Percentiles rank a stretch among this genome's conserved stretches.
These are phyloP conservation scores for Odontomyia ornata DNA, from an alignment of 2,888 invertebrate species.

Conservation along the genomic window DNA sequence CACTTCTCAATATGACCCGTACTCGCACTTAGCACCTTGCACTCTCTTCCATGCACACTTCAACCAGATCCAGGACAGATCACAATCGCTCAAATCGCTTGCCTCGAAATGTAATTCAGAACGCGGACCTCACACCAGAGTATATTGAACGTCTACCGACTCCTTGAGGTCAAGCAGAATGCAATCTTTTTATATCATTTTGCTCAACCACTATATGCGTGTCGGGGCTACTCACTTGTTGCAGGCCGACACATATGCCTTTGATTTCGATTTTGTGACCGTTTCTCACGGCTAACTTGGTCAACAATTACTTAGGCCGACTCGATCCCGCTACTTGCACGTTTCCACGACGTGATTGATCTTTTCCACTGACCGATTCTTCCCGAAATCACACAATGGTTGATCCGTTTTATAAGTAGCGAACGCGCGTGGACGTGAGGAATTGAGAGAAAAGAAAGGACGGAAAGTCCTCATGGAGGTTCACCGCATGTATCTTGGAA, in stretches of 20 bases:
- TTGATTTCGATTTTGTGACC: neutral
- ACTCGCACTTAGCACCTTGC: conserved; percentile 1
- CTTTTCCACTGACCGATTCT: neutral
- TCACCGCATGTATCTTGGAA: too few relatives aligned
- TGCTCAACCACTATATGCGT: neutral
- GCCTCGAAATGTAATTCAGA: neutral
- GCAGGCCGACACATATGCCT: neutral
- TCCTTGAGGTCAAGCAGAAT: neutral
- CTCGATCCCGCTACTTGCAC: conserved; percentile 11
- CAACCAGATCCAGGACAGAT: neutral
- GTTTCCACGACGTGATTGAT: too few relatives aligned
- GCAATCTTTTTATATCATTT: neutral
- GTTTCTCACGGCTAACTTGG: neutral
- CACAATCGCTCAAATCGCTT: too few relatives aligned
- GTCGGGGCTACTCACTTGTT: neutral
- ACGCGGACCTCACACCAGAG: neutral
- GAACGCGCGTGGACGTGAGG: too few relatives aligned
- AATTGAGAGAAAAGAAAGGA: too few relatives aligned
- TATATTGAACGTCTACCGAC: conserved; percentile 28
- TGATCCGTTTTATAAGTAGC: too few relatives aligned
- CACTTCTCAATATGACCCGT: neutral
- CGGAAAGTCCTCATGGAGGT: too few relatives aligned
- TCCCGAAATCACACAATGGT: too few relatives aligned
- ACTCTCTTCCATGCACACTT: neutral
- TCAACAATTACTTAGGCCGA: neutral